These are phyloP conservation scores for Cynoglossus semilaevis DNA, from an alignment of 2,113 vertebrate species.

Conservation along the genomic window DNA sequence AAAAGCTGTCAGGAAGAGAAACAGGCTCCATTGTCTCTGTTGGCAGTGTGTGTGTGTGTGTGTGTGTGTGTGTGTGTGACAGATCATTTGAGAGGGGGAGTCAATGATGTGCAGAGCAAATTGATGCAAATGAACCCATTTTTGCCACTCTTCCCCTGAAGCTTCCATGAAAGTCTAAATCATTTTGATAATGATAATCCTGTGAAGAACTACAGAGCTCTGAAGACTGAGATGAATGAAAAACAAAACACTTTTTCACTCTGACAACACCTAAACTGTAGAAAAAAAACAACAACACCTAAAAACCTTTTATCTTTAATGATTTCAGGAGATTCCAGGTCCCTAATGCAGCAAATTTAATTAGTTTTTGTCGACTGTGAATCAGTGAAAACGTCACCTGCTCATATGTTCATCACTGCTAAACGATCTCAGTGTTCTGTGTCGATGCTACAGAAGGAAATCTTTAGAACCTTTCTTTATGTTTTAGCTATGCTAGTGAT, in stretches of 20 bases:
- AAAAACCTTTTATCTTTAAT: not conserved
- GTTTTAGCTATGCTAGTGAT: too few species aligned
- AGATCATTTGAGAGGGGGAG: conserved; percentile 18
- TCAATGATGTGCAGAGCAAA: conserved; percentile 36
- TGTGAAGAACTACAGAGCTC: not conserved
- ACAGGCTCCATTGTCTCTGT: conserved; percentile 18
- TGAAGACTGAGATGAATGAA: not conserved
- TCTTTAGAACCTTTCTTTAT: too few species aligned
- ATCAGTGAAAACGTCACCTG: too few species aligned
- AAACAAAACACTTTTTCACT: not conserved
- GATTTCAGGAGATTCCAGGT: not conserved
- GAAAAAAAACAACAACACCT: not conserved
- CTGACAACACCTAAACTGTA: not conserved
- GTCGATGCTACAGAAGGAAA: too few species aligned
- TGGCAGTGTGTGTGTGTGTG: conserved; percentile 22
- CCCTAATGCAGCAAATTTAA: too few species aligned
- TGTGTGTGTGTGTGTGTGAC: conserved; percentile 26
- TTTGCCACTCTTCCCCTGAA: conserved; percentile 2
- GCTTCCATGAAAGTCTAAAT: conserved; percentile 5
- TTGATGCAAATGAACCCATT: conserved; percentile 30
- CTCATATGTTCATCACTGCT: too few species aligned
- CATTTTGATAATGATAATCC: conserved; percentile 2
- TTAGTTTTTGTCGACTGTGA: too few species aligned
- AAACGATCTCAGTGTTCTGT: too few species aligned
- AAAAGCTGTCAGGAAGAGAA: conserved; percentile 30